Conservation (phyloP, 2,888 invertebrate genomes). For the Melanostoma mellinum region DNA sequence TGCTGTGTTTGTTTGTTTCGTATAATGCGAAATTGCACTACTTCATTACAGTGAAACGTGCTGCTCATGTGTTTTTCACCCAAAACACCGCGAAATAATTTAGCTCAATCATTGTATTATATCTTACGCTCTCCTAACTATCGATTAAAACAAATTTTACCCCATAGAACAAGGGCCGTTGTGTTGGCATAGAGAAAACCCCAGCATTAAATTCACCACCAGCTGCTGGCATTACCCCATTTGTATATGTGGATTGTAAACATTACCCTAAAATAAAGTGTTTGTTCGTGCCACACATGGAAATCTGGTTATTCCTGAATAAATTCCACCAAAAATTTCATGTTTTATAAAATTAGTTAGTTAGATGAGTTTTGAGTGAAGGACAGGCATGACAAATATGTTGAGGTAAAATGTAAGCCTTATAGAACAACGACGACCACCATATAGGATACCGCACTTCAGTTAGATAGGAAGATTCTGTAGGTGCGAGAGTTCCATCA, state of each 20-base stretch:
- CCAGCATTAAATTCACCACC: constrained; percentile 6
- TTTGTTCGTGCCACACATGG: constrained; percentile 49
- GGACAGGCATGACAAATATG: constrained; percentile 11
- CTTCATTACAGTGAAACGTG: constrained; percentile 28
- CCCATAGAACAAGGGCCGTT: not conserved
- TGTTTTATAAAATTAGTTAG: constrained; percentile 67
- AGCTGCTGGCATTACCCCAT: constrained; percentile 9
- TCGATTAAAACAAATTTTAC: constrained; percentile 36
- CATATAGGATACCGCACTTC: not conserved
- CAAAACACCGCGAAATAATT: constrained; percentile 22
- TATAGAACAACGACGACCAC: not conserved
- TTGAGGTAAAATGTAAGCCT: no score
- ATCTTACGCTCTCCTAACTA: constrained; percentile 14
- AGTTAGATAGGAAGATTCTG: not conserved
- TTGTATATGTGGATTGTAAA: constrained; percentile 14
- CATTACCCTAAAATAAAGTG: constrained; percentile 47
- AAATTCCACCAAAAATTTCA: constrained; percentile 61
- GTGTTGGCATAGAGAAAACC: not conserved
- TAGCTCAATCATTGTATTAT: constrained; percentile 13
- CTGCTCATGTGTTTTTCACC: constrained; percentile 11
- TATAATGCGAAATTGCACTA: constrained; percentile 3
- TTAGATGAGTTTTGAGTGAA: constrained; percentile 47
- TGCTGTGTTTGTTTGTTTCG: not conserved
- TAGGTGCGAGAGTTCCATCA: constrained; percentile 17
- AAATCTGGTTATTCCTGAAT: constrained; percentile 45